A percentile compares a stretch with the other conserved stretches of the same genome.
These are phyloP conservation scores for Rhinatrema bivittatum DNA, from an alignment of 2,797 vertebrate genomes.

Conservation along the genomic window DNA sequence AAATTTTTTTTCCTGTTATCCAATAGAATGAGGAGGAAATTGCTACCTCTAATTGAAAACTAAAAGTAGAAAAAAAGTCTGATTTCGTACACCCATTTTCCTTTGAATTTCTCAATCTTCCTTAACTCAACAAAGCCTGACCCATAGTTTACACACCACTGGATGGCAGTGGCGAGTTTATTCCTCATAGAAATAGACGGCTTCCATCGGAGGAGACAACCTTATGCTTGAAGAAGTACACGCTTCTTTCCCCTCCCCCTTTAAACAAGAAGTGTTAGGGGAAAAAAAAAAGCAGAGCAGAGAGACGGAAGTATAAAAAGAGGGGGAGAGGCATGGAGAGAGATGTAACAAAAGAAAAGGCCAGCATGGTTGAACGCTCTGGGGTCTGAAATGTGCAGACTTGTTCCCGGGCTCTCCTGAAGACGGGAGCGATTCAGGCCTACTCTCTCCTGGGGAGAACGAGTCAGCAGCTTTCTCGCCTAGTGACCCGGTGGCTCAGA, in stretches of 20 bases:
- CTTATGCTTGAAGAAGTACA: too few relatives aligned
- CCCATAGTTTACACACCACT: slow-evolving; percentile 44
- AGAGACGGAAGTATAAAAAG: too few relatives aligned
- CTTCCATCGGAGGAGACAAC: too few relatives aligned
- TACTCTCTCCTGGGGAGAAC: slow-evolving; percentile 27
- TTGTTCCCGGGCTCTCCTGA: slow-evolving; percentile 22
- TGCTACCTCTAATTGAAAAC: slow-evolving; percentile 56
- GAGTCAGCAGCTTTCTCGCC: slow-evolving; percentile 14
- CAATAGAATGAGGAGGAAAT: slow-evolving; percentile 39
- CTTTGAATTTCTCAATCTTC: too few relatives aligned
- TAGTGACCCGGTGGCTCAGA: slow-evolving; percentile 27
- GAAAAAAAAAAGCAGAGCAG: too few relatives aligned
- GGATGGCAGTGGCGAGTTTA: slow-evolving; percentile 43
- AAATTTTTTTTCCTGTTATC: slow-evolving; percentile 53
- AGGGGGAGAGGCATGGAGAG: slow-evolving; percentile 32
- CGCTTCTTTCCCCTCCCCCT: too few relatives aligned
- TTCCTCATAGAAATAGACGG: slow-evolving; percentile 33
- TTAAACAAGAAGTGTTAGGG: too few relatives aligned
- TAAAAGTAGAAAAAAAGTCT: slow-evolving; percentile 41
- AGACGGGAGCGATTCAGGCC: slow-evolving; percentile 11
- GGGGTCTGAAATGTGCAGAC: slow-evolving; percentile 31
- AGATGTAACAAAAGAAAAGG: too few relatives aligned
- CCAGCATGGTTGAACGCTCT: slow-evolving; percentile 38
- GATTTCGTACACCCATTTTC: too few relatives aligned
- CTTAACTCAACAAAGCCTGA: too few relatives aligned